Evolutionary conservation across 2,797 vertebrate species (phyloP).

Genomic region (Chloroceryle amazona): DNA sequence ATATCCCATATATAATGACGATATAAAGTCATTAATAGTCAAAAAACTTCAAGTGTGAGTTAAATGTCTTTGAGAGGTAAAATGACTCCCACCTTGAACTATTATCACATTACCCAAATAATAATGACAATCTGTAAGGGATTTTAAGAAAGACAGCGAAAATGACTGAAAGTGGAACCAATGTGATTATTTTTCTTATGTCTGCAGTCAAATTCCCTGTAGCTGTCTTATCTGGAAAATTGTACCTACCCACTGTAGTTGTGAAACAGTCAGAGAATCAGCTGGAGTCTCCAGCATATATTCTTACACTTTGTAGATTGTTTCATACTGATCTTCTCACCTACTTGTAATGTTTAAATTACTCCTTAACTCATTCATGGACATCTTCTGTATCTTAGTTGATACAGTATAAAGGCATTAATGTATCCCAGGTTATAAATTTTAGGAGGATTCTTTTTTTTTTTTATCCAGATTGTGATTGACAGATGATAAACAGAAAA

Average conservation of each 20-base stretch:
- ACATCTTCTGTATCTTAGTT: background rate
- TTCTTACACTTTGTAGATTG: background rate
- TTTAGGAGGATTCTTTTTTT: background rate
- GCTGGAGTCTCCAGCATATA: background rate
- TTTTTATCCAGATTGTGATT: background rate
- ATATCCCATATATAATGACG: background rate
- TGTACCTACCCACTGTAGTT: background rate
- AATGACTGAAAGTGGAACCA: fast-evolving
- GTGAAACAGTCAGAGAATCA: background rate
- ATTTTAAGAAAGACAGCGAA: background rate
- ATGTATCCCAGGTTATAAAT: background rate
- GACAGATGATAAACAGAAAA: background rate
- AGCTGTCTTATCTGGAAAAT: background rate
- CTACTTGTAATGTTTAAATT: background rate
- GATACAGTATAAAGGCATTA: fast-evolving
- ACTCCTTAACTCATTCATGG: background rate
- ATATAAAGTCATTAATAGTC: background rate
- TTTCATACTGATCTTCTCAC: background rate
- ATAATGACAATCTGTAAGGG: background rate
- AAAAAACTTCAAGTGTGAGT: background rate
- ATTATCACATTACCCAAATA: background rate
- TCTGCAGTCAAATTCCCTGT: background rate
- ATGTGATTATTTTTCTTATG: background rate
- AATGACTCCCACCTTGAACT: background rate
- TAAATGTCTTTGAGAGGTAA: background rate